These are phyloP conservation scores for Drosophila teissieri DNA, from an alignment of 1,140 invertebrate genomes.

Conservation along the genomic window DNA sequence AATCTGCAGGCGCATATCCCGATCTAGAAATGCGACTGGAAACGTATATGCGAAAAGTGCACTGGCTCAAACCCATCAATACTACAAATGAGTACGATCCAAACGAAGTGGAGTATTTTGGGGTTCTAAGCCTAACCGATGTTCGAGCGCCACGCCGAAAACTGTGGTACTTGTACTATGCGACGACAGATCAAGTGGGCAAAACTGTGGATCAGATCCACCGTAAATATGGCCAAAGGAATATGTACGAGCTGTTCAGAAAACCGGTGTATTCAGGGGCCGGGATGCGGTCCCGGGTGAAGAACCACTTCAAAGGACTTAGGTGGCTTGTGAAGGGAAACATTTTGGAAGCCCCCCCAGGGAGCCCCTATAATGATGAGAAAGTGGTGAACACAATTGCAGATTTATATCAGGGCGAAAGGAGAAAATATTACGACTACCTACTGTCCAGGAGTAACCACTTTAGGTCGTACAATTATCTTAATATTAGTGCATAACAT, in stretches of 20 bases:
- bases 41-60: constrained; percentile 28
- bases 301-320: constrained; percentile 42
- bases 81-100: constrained; percentile 33
- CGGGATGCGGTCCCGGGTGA: constrained; percentile 46
- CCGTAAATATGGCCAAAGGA: constrained; percentile 64
- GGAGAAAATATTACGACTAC: constrained; percentile 43
- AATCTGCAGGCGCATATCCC: constrained; percentile 20
- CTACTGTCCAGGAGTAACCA: not conserved
- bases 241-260: constrained; percentile 63
- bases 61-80: not conserved
- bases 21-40: constrained; percentile 51
- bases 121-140: constrained; percentile 53
- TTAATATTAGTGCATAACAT: not conserved
- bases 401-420: constrained; percentile 51
- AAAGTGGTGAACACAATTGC: constrained; percentile 40
- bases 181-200: constrained; percentile 30
- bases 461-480: not conserved
- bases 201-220: constrained; percentile 51
- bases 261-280: constrained; percentile 55
- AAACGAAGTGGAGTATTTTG: constrained; percentile 52
- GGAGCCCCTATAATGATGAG: constrained; percentile 53
- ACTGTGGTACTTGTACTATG: constrained; percentile 65
- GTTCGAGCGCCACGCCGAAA: constrained; percentile 46
- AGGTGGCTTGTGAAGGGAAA: constrained; percentile 70
- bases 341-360: constrained; percentile 52